phyloP scores from a whole-genome alignment of 1,140 invertebrate species.

The Neuroterus valhalla region DNA sequence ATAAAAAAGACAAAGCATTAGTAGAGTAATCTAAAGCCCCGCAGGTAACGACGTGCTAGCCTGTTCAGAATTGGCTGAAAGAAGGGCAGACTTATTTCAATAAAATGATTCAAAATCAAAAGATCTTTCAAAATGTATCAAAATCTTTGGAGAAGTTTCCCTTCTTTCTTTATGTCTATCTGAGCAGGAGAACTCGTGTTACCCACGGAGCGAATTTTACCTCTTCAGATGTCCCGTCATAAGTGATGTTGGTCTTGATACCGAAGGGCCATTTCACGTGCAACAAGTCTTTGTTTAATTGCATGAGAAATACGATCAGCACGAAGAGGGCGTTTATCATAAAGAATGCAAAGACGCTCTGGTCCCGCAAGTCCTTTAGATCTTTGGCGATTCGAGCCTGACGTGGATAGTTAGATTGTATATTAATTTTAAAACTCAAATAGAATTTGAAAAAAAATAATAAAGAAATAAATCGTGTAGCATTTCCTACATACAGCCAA shows the following conservation, averaged over 20 bases:
- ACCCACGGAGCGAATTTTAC: constrained; percentile 79
- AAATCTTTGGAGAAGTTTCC: background rate
- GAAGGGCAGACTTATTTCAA: constrained; percentile 33
- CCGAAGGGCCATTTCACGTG: constrained; percentile 96
- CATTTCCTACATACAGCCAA: background rate
- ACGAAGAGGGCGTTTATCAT: constrained; percentile 99
- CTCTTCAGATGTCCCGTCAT: constrained; percentile 90
- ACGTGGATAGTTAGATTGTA: constrained; percentile 52
- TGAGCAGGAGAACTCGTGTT: constrained; percentile 40
- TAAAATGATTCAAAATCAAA: background rate
- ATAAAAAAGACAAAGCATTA: constrained; percentile 53
- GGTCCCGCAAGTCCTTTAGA: constrained; percentile 94
- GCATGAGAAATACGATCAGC: constrained; percentile 97
- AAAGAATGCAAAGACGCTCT: constrained; percentile 96
- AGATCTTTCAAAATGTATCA: background rate
- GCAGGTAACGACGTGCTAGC: constrained; percentile 44
- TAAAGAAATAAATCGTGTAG: constrained; percentile 25
- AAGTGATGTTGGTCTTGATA: constrained; percentile 94
- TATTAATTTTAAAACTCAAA: constrained; percentile 41
- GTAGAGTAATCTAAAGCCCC: constrained; percentile 51
- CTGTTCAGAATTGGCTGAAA: constrained; percentile 3
- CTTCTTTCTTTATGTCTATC: background rate
- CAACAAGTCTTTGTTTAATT: constrained; percentile 95
- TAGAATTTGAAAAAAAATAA: constrained; percentile 38
- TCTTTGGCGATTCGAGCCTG: constrained; percentile 92